phyloP scores from a whole-genome alignment of 2,888 invertebrate genomes.

The Drosophila eohydei region DNA sequence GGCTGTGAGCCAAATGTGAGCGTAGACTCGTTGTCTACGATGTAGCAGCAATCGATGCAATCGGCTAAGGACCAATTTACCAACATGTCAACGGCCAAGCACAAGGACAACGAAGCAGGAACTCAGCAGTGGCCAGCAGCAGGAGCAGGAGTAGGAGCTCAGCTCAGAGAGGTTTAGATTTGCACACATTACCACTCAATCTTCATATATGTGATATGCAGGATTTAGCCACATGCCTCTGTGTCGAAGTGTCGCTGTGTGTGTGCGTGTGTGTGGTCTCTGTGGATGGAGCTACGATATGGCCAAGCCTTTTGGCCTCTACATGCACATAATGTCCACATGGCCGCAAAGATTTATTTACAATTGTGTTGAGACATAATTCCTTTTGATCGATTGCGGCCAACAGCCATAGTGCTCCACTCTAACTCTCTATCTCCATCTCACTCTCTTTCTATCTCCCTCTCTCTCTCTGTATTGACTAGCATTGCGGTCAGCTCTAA shows the following conservation, averaged over 20 bases:
- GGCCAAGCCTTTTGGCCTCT: slow-evolving; percentile 59
- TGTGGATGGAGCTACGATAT: slow-evolving; percentile 45
- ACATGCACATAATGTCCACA: slow-evolving; percentile 77
- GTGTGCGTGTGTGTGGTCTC: slow-evolving; percentile 19
- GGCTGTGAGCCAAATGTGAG: slow-evolving; percentile 27
- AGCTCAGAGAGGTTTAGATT: slow-evolving; percentile 64
- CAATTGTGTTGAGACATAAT: slow-evolving; percentile 81
- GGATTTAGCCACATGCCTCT: slow-evolving; percentile 52
- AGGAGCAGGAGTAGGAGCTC: slow-evolving; percentile 13
- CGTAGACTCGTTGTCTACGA: slow-evolving; percentile 32
- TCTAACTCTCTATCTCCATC: neutral
- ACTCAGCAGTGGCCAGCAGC: slow-evolving; percentile 2
- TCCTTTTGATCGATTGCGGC: slow-evolving; percentile 76
- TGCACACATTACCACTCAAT: slow-evolving; percentile 80
- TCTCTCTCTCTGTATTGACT: neutral
- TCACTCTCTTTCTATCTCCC: neutral
- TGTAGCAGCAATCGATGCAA: slow-evolving; percentile 64
- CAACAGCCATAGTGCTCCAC: slow-evolving; percentile 17
- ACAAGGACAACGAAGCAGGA: slow-evolving; percentile 36
- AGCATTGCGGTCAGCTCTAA: slow-evolving; percentile 66
- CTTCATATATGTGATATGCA: slow-evolving; percentile 74
- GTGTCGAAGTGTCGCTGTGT: neutral
- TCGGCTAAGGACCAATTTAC: slow-evolving; percentile 76
- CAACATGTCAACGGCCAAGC: slow-evolving; percentile 72
- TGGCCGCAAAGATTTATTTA: slow-evolving; percentile 80